Percentiles rank a stretch among this genome's conserved stretches.
Conservation (phyloP, 2,113 vertebrate genomes). For the Pimephales promelas region DNA sequence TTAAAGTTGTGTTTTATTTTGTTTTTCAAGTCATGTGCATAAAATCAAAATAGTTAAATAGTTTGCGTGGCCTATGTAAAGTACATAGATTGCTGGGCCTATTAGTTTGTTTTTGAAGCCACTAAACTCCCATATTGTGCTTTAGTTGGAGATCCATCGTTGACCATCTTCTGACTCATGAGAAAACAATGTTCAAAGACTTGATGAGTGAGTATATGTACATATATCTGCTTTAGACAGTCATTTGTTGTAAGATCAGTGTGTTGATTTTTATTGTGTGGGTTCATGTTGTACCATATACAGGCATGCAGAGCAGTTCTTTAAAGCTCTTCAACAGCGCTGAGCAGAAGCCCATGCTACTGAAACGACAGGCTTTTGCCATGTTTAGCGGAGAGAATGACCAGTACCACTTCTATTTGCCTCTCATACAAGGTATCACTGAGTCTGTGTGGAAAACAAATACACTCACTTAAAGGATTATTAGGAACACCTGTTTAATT, state of each 20-base stretch:
- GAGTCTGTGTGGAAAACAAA: not conserved
- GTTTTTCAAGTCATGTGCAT: not conserved
- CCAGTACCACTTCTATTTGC: constrained; percentile 95
- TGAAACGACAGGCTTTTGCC: constrained; percentile 93
- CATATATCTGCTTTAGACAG: not conserved
- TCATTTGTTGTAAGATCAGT: not conserved
- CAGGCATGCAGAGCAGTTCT: constrained; percentile 93
- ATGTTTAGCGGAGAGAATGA: constrained; percentile 94
- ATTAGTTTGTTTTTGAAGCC: not conserved
- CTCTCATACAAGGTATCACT: constrained; percentile 90
- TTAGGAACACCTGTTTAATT: too few species aligned
- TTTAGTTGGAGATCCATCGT: constrained; percentile 92
- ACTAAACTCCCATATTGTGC: constrained; percentile 41
- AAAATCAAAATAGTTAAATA: not conserved
- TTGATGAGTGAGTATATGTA: constrained; percentile 90
- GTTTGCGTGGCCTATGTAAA: not conserved
- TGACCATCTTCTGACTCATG: constrained; percentile 95
- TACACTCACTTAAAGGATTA: too few species aligned
- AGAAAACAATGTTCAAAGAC: constrained; percentile 99
- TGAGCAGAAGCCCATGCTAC: constrained; percentile 94
- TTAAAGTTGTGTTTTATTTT: too few species aligned
- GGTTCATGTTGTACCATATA: constrained; percentile 48
- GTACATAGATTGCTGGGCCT: not conserved
- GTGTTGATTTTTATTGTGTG: not conserved
- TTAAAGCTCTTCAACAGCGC: constrained; percentile 87